phyloP scores from a whole-genome alignment of 2,113 vertebrate genomes.

The Elachura formosa region DNA sequence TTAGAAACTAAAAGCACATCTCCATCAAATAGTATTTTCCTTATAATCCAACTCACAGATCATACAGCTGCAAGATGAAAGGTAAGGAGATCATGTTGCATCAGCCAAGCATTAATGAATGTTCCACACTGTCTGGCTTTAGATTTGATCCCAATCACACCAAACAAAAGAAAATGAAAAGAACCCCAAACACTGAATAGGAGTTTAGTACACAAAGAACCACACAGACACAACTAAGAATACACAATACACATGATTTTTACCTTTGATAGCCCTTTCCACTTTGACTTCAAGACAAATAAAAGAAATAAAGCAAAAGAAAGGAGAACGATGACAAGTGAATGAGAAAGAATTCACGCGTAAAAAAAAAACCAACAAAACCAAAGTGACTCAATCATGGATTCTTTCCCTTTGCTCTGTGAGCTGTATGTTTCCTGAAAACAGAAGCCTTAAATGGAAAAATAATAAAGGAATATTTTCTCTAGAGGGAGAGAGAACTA shows the following conservation, averaged over 20 bases:
- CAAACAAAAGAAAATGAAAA: neutral
- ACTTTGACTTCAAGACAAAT: slow-evolving; percentile 80
- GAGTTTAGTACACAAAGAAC: neutral
- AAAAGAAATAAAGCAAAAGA: slow-evolving; percentile 58
- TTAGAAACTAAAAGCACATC: neutral
- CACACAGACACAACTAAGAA: slow-evolving; percentile 44
- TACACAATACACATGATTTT: slow-evolving; percentile 19
- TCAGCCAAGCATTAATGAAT: neutral
- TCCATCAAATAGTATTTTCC: neutral
- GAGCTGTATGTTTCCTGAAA: neutral
- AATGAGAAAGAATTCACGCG: neutral
- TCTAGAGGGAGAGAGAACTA: neutral
- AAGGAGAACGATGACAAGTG: slow-evolving; percentile 22
- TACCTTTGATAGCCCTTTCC: slow-evolving; percentile 84
- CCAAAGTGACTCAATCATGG: neutral
- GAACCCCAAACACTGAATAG: neutral
- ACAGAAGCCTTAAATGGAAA: neutral
- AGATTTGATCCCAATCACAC: neutral
- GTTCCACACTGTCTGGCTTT: neutral
- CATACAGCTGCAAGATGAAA: neutral
- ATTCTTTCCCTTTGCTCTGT: neutral
- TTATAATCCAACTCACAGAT: neutral
- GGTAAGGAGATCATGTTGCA: neutral
- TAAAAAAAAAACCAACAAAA: neutral
- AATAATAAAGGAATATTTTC: neutral